Evolutionary conservation across 2,113 vertebrate species (phyloP).

Genomic region (Gnathonemus longibarbis): DNA sequence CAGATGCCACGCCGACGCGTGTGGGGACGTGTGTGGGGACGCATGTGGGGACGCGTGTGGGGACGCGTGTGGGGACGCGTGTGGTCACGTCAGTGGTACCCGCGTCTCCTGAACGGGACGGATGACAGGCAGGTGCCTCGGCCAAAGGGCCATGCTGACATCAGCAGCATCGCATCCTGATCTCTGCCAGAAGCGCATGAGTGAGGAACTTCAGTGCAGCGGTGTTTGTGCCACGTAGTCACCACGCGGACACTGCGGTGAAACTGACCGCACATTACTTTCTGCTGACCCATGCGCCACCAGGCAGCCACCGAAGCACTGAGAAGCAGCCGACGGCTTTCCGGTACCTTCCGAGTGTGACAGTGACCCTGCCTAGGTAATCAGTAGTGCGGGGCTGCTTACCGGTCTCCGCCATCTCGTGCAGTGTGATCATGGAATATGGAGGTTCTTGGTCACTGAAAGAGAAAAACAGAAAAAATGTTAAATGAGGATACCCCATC

Average conservation of each 20-base stretch:
- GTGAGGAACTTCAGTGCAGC: neutral
- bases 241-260: neutral
- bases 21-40: neutral
- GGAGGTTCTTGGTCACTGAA: constrained; percentile 98
- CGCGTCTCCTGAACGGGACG: neutral
- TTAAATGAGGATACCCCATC: neutral
- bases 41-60: neutral
- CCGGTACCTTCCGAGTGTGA: neutral
- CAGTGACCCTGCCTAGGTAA: neutral
- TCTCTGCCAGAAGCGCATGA: neutral
- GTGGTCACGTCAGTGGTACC: neutral
- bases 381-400: constrained; percentile 39
- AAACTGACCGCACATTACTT: neutral
- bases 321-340: neutral
- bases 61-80: neutral
- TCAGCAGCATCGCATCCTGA: neutral
- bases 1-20: neutral
- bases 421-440: constrained; percentile 98
- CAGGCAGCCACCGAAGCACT: neutral
- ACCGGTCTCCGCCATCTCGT: constrained; percentile 99
- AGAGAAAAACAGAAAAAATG: constrained; percentile 41
- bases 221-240: neutral
- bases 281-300: neutral
- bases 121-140: too few relatives aligned
- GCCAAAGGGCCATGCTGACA: neutral